Base-by-base conservation (phyloP, 1,140 invertebrate genomes). In the Chionoecetes opilio region DNA sequence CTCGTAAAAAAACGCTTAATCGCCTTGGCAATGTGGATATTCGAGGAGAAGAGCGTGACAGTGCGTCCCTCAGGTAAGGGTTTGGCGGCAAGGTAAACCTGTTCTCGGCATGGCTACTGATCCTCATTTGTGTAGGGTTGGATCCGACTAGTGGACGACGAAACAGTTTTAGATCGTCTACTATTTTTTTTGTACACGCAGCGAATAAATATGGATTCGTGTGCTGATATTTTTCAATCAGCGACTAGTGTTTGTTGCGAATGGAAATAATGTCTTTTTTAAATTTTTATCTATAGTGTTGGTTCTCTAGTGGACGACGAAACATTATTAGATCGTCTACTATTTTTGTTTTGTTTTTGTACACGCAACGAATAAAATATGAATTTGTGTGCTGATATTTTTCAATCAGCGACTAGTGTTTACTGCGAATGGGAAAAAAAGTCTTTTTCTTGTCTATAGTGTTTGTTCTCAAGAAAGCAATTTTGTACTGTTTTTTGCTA, bases 41-140 rank as follows among this genome's bases (percentile, higher is more conserved):
- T 75, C 63, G 63, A 75, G n/a, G 63, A 75, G 63, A 75, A 75
- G 21, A 75, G 63, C 63, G 63, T 75, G 63, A 75, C 63, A 26
- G 63, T 75, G 63, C 63, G 26, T 26, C 63, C 63, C 63, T 75
- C 63, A 75, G 63, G 63, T 75, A 75, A 75, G 63, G n/a, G 46
- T 53, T 53, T 75, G 63, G 63, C 63, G 63, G 26, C 63, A 26
- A 75, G 63, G 63, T 75, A 75, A n/a, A 75, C 63, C 63, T 75
- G 63, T 75, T 75, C 63, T 75, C 63, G 63, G 63, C 63, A 75
- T 75, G 63, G 21, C 63, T 75, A n/a, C 6, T 75, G 21, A 26
- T 75, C 63, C 21, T n/a, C 63, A 75, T 26, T 75, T 75, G 6
- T 75, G 6, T 75, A 26, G 6, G 63, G 63, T n/a, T n/a, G 11